phyloP scores from a whole-genome alignment of 2,113 vertebrate genomes.

The Nycticebus coucang region DNA sequence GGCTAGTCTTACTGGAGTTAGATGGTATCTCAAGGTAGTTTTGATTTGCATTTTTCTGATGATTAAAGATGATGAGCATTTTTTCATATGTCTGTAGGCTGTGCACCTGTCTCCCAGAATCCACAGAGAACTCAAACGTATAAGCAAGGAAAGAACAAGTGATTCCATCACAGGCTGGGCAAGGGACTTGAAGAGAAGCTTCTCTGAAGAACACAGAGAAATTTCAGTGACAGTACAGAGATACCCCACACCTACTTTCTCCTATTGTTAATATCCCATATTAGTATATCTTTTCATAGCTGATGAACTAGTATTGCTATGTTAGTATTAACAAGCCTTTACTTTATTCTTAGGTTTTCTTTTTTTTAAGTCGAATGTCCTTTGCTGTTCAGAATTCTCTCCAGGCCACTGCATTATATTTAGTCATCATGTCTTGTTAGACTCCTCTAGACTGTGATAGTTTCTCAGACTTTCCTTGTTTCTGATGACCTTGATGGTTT shows the following conservation, averaged over 20 bases:
- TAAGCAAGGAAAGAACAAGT: too few species aligned
- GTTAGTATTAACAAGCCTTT: neutral
- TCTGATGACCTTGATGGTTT: constrained; percentile 11
- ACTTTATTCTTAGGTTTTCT: neutral
- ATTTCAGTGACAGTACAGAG: neutral
- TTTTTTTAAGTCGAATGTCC: neutral
- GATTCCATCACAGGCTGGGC: too few species aligned
- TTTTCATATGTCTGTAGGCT: too few species aligned
- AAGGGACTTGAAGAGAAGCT: too few species aligned
- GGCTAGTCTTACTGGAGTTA: too few species aligned
- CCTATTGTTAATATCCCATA: neutral
- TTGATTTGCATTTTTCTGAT: too few species aligned
- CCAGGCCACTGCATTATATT: neutral
- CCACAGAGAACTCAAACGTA: too few species aligned
- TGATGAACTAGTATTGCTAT: neutral
- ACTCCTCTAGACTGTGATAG: neutral
- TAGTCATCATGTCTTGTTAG: neutral
- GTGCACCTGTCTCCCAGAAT: too few species aligned
- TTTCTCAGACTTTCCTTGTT: neutral
- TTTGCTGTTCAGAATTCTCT: constrained; percentile 13
- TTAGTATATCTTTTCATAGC: neutral
- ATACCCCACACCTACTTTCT: neutral
- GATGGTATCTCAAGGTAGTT: too few species aligned
- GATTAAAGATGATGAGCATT: too few species aligned
- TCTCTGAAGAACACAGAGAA: neutral